Evolutionary conservation across 2,113 vertebrate genomes (phyloP).

Genomic region (Gavia stellata): DNA sequence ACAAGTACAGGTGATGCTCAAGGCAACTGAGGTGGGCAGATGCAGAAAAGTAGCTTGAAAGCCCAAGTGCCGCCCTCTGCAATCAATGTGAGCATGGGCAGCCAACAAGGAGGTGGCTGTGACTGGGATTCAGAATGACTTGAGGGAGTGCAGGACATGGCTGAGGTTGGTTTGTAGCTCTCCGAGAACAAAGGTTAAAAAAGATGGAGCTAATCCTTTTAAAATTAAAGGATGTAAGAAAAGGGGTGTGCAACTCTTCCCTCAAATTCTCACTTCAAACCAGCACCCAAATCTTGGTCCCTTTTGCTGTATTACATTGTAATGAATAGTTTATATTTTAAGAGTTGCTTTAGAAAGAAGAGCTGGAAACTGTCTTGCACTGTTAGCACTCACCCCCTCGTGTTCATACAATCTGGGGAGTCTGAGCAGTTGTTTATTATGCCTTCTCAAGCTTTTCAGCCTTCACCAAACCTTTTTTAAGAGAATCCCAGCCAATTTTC

Average conservation of each 20-base stretch:
- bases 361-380: not conserved
- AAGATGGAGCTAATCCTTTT: not conserved
- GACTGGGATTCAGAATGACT: not conserved
- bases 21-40: not conserved
- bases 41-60: not conserved
- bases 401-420: not conserved
- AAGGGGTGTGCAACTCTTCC: not conserved
- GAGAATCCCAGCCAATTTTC: not conserved
- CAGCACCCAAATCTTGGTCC: not conserved
- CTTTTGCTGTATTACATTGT: not conserved
- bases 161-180: not conserved
- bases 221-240: not conserved
- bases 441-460: not conserved
- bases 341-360: not conserved
- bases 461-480: not conserved
- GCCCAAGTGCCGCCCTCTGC: not conserved
- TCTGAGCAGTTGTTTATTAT: not conserved
- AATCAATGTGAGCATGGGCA: not conserved
- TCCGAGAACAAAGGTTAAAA: not conserved
- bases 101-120: not conserved
- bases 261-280: not conserved
- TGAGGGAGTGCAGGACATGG: not conserved
- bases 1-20: not conserved
- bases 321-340: not conserved
- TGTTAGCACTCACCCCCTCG: not conserved